These are phyloP conservation scores for Ennomos erosarius DNA, from an alignment of 2,888 invertebrate genomes.

Conservation along the genomic window DNA sequence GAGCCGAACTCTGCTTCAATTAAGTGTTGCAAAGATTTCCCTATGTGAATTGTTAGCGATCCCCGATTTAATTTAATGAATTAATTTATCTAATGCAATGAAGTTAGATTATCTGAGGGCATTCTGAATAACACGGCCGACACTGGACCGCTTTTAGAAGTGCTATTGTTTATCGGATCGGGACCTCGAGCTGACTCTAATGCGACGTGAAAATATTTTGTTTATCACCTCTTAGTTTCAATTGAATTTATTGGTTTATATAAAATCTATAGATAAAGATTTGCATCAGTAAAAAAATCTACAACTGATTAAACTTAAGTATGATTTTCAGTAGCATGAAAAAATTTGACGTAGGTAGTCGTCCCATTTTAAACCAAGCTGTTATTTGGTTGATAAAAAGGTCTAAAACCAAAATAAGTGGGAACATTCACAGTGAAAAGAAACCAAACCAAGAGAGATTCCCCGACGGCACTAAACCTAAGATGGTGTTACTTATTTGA, in stretches of 20 bases:
- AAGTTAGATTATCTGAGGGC: slow-evolving; percentile 47
- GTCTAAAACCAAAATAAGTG: too few species aligned
- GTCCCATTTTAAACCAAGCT: too few species aligned
- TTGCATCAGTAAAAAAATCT: slow-evolving; percentile 8
- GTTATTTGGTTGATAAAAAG: too few species aligned
- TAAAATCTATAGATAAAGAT: slow-evolving; percentile 5
- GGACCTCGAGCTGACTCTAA: slow-evolving; percentile 35
- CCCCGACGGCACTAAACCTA: background rate
- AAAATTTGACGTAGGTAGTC: too few species aligned
- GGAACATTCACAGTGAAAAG: background rate
- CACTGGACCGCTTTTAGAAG: slow-evolving; percentile 32
- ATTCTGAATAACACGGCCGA: slow-evolving; percentile 47
- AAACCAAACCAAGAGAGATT: background rate
- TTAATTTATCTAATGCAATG: slow-evolving; percentile 64
- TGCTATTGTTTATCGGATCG: slow-evolving; percentile 43
- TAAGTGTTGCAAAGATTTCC: slow-evolving; percentile 79
- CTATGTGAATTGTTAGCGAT: slow-evolving; percentile 76
- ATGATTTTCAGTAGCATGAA: too few species aligned
- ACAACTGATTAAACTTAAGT: too few species aligned
- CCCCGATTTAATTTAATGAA: slow-evolving; percentile 72
- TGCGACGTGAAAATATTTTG: slow-evolving; percentile 38
- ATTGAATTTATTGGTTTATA: slow-evolving; percentile 15
- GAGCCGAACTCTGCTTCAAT: slow-evolving; percentile 72
- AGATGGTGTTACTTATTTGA: slow-evolving; percentile 7
- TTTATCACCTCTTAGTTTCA: slow-evolving; percentile 23